phyloP scores from a whole-genome alignment of 35 echinoderm and acorn worm genomes.

The Hemicentrotus pulcherrimus region DNA sequence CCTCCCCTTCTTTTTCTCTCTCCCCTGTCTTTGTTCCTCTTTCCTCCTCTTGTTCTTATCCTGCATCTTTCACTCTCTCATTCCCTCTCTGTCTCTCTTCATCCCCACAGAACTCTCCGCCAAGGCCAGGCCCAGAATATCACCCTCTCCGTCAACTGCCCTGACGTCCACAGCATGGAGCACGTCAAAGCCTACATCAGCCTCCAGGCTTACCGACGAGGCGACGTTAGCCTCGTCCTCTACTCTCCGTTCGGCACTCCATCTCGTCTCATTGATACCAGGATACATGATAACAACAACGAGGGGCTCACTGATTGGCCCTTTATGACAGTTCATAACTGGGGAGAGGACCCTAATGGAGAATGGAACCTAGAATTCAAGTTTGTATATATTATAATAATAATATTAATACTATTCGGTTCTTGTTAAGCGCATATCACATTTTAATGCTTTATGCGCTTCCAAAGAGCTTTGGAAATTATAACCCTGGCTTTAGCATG shows the following conservation, averaged over 20 bases:
- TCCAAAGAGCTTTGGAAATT: too few species aligned
- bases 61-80: not conserved
- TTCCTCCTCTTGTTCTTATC: not conserved
- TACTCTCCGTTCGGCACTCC: constrained; percentile 84
- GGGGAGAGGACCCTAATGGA: constrained; percentile 83
- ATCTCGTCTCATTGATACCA: constrained; percentile 71
- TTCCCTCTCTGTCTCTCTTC: not conserved
- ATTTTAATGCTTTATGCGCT: too few species aligned
- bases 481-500: too few species aligned
- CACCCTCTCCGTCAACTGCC: constrained; percentile 51
- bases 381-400: not conserved
- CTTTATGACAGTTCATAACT: constrained; percentile 95
- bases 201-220: constrained; percentile 78
- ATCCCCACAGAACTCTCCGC: constrained; percentile 46
- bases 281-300: constrained; percentile 59
- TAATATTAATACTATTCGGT: too few species aligned
- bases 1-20: not conserved
- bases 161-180: constrained; percentile 74
- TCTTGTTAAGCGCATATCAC: too few species aligned
- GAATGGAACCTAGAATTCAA: constrained; percentile 72
- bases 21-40: not conserved
- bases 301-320: constrained; percentile 71
- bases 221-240: constrained; percentile 79
- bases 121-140: constrained; percentile 48
- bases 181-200: constrained; percentile 76